phyloP scores from a whole-genome alignment of 2,888 invertebrate species.

The Rotaria macrura region DNA sequence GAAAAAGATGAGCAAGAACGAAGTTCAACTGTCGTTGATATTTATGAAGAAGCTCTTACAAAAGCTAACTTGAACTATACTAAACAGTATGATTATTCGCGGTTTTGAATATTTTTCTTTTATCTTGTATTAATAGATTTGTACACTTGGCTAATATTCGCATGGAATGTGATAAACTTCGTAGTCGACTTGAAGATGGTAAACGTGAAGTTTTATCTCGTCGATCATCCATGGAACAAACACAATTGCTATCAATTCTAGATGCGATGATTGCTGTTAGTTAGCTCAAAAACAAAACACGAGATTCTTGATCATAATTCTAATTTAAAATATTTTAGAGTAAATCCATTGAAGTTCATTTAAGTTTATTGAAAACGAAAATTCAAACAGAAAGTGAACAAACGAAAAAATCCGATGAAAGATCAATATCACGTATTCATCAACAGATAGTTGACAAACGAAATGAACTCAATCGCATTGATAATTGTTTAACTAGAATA shows the following conservation, averaged over 20 bases:
- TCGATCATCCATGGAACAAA: not conserved
- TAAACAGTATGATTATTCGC: not conserved
- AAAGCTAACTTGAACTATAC: not conserved
- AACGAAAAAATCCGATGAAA: not conserved
- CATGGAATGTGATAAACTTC: not conserved
- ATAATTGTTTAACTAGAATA: not conserved
- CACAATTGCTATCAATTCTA: not conserved
- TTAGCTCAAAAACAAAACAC: not conserved
- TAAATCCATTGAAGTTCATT: not conserved
- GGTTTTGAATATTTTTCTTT: no score
- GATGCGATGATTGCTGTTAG: not conserved
- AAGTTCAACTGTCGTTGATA: not conserved
- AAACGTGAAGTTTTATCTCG: slow-evolving; percentile 6
- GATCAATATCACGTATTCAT: not conserved
- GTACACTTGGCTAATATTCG: not conserved
- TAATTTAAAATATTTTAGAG: not conserved
- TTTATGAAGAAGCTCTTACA: not conserved
- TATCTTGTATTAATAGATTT: not conserved
- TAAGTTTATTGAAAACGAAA: not conserved
- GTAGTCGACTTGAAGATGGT: not conserved
- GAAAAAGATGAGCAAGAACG: not conserved
- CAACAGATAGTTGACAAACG: not conserved
- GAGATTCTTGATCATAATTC: not conserved
- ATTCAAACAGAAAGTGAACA: not conserved
- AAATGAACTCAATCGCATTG: not conserved